A percentile compares a stretch with the other conserved stretches of the same genome.
Evolutionary conservation across 1,140 invertebrate species (phyloP).

Genomic region (Leptinotarsa texana): DNA sequence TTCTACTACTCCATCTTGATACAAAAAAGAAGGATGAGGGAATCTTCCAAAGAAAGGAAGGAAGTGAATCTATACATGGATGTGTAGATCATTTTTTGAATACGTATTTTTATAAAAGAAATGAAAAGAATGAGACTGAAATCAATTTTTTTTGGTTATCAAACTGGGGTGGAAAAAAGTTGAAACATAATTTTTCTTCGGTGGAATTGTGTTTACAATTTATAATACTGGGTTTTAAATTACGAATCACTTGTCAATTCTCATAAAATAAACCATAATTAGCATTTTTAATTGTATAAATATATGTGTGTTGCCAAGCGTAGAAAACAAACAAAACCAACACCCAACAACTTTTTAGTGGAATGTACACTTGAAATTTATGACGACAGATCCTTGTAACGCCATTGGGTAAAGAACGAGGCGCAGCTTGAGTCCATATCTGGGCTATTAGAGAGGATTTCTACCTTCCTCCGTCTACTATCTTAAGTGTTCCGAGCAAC

Average conservation of each 20-base stretch:
- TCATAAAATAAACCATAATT: constrained; percentile 11
- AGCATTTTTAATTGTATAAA: constrained; percentile 17
- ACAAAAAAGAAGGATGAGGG: too few relatives aligned
- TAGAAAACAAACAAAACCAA: constrained; percentile 17
- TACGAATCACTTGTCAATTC: constrained; percentile 8
- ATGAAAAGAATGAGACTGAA: too few relatives aligned
- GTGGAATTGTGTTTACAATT: too few relatives aligned
- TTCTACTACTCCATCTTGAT: too few relatives aligned
- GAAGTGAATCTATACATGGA: too few relatives aligned
- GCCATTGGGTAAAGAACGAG: constrained; percentile 15
- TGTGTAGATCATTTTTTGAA: too few relatives aligned
- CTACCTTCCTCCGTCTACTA: constrained; percentile 21
- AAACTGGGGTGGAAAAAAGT: too few relatives aligned
- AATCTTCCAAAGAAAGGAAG: too few relatives aligned
- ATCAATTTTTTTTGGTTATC: too few relatives aligned
- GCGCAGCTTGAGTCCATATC: constrained; percentile 22
- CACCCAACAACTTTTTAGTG: constrained; percentile 13
- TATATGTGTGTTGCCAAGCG: constrained; percentile 5
- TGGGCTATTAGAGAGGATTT: constrained; percentile 27
- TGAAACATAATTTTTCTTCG: too few relatives aligned
- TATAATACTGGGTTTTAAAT: neutral
- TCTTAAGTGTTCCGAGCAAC: constrained; percentile 23
- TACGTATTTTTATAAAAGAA: too few relatives aligned
- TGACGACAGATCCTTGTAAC: constrained; percentile 23
- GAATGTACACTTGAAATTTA: constrained; percentile 19